phyloP scores from a whole-genome alignment of 2,797 vertebrate genomes.

The Macropus fuliginosus region DNA sequence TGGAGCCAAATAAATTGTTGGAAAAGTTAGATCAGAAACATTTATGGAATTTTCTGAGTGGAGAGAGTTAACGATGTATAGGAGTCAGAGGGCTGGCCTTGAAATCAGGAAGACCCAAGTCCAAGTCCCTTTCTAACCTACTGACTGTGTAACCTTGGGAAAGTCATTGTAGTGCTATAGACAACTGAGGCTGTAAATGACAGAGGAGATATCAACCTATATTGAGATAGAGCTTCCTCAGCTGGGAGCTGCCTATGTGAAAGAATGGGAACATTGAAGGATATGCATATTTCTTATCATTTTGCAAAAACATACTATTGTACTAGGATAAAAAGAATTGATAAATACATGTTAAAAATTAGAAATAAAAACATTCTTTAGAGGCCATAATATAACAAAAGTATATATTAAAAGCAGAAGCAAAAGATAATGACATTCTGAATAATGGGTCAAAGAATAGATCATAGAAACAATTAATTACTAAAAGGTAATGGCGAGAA shows the following conservation, averaged over 20 bases:
- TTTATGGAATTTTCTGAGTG: not conserved
- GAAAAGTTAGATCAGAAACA: not conserved
- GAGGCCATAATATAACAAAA: not conserved
- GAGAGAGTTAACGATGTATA: not conserved
- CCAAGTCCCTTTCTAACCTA: not conserved
- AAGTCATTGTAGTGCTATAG: not conserved
- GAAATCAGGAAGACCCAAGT: not conserved
- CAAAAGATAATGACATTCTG: not conserved
- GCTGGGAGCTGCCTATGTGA: not conserved
- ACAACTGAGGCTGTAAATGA: not conserved
- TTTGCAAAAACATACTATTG: not conserved
- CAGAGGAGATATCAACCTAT: not conserved
- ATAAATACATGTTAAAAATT: not conserved
- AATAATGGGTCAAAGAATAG: not conserved
- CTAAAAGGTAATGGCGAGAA: not conserved
- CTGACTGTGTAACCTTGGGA: not conserved
- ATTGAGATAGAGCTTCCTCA: not conserved
- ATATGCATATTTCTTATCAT: not conserved
- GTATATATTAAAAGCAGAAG: not conserved
- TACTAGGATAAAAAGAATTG: not conserved
- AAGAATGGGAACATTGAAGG: not conserved
- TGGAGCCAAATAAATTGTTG: not conserved
- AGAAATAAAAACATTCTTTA: not conserved
- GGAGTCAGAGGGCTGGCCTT: not conserved
- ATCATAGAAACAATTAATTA: not conserved